Base-by-base conservation (phyloP, 2,797 vertebrate species). In the Adrianichthys oophorus region DNA sequence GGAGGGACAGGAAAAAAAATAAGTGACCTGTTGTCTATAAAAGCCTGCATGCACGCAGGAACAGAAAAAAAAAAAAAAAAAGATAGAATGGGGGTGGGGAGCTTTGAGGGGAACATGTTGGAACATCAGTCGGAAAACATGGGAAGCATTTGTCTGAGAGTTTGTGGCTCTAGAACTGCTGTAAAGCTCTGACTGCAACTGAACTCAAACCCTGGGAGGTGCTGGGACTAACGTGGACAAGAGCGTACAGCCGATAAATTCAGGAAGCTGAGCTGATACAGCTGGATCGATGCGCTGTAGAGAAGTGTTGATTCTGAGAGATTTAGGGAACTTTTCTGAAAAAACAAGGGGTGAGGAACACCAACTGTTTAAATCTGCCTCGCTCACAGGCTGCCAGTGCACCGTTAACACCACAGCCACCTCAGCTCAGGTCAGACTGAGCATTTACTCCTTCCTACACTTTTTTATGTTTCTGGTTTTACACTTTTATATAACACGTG, bases 221-320 rank as follows among this genome's bases (percentile, higher is more conserved):
- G 19, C 52, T 59, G 56, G 55, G 59, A 80, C 73, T 40, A 46
- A 80, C 51, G 79, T 83, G 88, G 87, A 67, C 58, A 78, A 77
- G 87, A 93, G 89, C 88, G 92, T 86, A 88, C 87, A 90, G 87
- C 64, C 87, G 89, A 90, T 87, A 88, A 91, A 93, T 93, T 82
- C 68, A 84, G 74, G 86, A 90, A 82, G 59, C 48, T 61, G 63
- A 41, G 48, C 76, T 72, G 83, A 73, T 85, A 82, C 93, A 93
- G 92, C 88, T 92, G 93, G 71, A 79, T 57, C 37, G 3, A 43
- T 46, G 23, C 58, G 56, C 37, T 41, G 41, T 37, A 26, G 23
- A 41, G 37, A 18, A 10, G 26, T 1, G 49, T 32, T 37, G 56
- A 60, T 52, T 62, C 74, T 70, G 44, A 56, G 59, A n/a, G 40